These are phyloP conservation scores for Rana temporaria DNA, from an alignment of 2,113 vertebrate genomes.

Conservation along the genomic window DNA sequence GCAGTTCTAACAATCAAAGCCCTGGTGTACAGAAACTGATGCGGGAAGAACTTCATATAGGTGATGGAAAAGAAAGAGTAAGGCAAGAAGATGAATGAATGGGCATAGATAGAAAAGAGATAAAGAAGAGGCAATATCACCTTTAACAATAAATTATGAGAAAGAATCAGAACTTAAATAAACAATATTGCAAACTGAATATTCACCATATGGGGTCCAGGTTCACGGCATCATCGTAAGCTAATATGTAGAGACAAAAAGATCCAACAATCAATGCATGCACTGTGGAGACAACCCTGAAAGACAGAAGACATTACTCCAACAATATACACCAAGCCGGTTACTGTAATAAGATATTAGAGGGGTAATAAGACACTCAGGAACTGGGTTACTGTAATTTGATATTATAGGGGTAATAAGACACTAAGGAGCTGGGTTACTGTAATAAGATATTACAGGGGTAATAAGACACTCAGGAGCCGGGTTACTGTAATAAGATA, in stretches of 20 bases:
- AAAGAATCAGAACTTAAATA: neutral
- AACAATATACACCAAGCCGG: neutral
- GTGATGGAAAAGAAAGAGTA: neutral
- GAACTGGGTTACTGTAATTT: conserved; percentile 26
- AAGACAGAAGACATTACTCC: conserved; percentile 9
- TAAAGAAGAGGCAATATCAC: neutral
- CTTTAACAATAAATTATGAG: no score
- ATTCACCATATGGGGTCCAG: conserved; percentile 80
- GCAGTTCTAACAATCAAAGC: no score
- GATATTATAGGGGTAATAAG: conserved; percentile 10
- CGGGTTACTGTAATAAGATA: conserved; percentile 16
- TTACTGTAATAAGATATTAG: conserved; percentile 33
- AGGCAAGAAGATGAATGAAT: neutral
- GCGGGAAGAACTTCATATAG: no score
- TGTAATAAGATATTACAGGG: conserved; percentile 31
- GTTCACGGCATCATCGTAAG: conserved; percentile 77
- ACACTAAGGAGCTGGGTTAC: conserved; percentile 22
- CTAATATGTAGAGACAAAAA: conserved; percentile 81
- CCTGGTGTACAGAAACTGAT: no score
- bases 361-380: conserved; percentile 22
- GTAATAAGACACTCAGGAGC: conserved; percentile 31
- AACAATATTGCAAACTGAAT: neutral
- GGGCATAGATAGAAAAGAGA: neutral
- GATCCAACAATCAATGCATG: conserved; percentile 77
- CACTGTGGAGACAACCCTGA: conserved; percentile 76